Evolutionary conservation across 2,113 vertebrate species (phyloP).

Genomic region (Elachura formosa): DNA sequence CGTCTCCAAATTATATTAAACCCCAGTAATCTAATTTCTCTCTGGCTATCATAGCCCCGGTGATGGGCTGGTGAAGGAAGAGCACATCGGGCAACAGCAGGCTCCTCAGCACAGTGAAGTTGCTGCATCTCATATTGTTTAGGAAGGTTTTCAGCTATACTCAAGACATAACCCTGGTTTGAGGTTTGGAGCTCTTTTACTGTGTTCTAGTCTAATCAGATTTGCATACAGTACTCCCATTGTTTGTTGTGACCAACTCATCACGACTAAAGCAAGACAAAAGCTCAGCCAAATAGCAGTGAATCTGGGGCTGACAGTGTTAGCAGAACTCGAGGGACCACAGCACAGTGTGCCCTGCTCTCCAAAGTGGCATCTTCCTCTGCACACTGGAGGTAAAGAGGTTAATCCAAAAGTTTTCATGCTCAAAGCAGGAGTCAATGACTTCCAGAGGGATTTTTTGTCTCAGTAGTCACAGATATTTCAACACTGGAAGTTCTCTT

Average conservation of each 20-base stretch:
- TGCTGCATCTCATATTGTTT: not conserved
- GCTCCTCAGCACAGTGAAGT: not conserved
- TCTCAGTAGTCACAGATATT: not conserved
- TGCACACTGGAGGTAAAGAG: not conserved
- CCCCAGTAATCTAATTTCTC: not conserved
- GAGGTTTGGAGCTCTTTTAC: not conserved
- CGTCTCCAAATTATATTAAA: not conserved
- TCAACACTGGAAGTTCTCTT: not conserved
- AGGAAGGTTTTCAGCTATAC: not conserved
- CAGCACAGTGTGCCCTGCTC: not conserved
- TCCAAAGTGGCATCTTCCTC: not conserved
- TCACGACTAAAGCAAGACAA: not conserved
- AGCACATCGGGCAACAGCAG: not conserved
- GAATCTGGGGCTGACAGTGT: not conserved
- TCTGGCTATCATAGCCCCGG: not conserved
- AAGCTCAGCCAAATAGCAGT: not conserved
- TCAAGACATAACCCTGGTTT: not conserved
- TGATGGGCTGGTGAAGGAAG: not conserved
- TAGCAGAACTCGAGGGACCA: not conserved
- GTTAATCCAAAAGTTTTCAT: not conserved
- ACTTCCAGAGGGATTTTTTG: not conserved
- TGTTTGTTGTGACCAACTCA: not conserved
- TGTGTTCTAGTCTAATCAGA: not conserved
- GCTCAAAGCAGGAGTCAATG: not conserved
- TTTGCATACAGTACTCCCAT: not conserved